These are phyloP conservation scores for Cladopsammia gracilis DNA, from an alignment of 64 coral and sea anemone genomes.

Conservation along the genomic window DNA sequence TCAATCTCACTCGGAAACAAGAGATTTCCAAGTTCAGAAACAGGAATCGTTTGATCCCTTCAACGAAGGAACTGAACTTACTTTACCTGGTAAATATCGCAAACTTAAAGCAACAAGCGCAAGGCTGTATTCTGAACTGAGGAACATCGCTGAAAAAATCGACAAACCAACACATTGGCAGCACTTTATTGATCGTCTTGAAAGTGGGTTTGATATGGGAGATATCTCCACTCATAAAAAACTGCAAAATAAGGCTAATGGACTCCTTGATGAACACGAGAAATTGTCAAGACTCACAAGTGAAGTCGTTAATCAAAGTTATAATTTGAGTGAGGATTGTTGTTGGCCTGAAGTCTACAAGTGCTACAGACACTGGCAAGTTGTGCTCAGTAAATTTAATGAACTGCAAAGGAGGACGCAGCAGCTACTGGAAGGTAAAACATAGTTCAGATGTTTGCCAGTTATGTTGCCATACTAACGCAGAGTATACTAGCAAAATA, in stretches of 20 bases:
- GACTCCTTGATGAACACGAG: conserved; percentile 39
- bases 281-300: background rate
- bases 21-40: background rate
- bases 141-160: background rate
- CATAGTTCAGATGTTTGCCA: background rate
- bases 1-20: background rate
- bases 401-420: conserved; percentile 29
- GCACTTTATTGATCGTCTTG: conserved; percentile 10
- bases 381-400: conserved; percentile 40
- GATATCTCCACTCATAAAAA: background rate
- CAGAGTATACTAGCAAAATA: too few relatives aligned
- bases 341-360: conserved; percentile 34
- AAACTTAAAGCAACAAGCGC: conserved; percentile 26
- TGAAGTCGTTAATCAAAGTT: conserved; percentile 3
- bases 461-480: too few relatives aligned
- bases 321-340: conserved; percentile 16
- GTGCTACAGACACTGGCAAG: conserved; percentile 47
- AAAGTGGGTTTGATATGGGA: conserved; percentile 3
- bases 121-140: conserved; percentile 22
- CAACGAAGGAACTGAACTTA: background rate
- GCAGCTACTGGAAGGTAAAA: conserved; percentile 23
- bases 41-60: conserved; percentile 32
- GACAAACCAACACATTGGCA: background rate
- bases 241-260: background rate
- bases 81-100: conserved; percentile 32